These are phyloP conservation scores for Venusia cambrica DNA, from an alignment of 2,888 invertebrate species.

Conservation along the genomic window DNA sequence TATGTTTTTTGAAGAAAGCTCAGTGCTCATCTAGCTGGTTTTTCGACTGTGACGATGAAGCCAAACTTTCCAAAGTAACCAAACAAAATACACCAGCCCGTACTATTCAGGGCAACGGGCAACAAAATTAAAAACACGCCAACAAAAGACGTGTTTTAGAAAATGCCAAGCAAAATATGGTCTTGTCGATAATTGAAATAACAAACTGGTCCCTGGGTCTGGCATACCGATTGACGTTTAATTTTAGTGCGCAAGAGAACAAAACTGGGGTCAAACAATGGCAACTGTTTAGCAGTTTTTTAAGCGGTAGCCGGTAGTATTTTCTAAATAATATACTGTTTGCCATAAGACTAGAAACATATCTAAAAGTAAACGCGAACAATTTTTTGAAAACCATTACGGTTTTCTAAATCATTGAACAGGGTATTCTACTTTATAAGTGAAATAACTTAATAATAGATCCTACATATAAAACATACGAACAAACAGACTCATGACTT, in stretches of 20 bases:
- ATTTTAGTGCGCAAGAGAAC: constrained; percentile 65
- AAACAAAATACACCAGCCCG: not conserved
- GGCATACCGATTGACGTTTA: constrained; percentile 73
- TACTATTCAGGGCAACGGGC: constrained; percentile 15
- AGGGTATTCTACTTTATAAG: no score
- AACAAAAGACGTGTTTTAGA: constrained; percentile 54
- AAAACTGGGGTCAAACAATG: constrained; percentile 46
- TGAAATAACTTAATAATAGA: no score
- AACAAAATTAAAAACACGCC: constrained; percentile 34
- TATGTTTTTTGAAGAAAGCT: no score
- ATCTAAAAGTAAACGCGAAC: no score
- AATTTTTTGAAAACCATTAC: no score
- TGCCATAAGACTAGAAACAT: no score
- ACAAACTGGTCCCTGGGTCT: constrained; percentile 55
- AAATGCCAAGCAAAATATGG: constrained; percentile 52
- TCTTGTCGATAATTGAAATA: constrained; percentile 71
- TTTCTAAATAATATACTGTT: no score
- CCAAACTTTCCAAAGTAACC: not conserved
- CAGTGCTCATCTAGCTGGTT: no score
- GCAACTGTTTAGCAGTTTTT: constrained; percentile 38
- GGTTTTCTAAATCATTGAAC: no score
- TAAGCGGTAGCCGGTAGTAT: constrained; percentile 20
- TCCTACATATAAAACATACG: no score
- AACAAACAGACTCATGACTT: no score
- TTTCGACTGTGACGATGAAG: no score